Base-by-base conservation (phyloP, 2,113 vertebrate genomes). In the Sinocyclocheilus maitianheensis region DNA sequence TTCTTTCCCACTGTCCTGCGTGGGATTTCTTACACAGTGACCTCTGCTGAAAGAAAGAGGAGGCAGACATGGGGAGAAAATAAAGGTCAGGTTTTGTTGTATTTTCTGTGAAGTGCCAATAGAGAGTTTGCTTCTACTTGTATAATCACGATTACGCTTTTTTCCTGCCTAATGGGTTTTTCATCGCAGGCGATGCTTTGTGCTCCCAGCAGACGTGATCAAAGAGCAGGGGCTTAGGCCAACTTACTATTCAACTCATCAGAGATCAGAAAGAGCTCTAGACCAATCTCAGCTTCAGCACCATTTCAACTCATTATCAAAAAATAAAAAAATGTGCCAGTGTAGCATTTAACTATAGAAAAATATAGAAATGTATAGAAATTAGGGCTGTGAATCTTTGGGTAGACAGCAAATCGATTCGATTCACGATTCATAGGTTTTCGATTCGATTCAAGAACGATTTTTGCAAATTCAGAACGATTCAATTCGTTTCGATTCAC, bases 1-100 rank as follows among this genome's bases (percentile, higher is more conserved):
- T 84, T 83, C 81, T 78, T n/a, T 43, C 77, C 82, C 14, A 30
- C 71, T 85, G 63, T 85, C 53, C 63, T 69, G 60, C 12, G 13
- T 84, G 53, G 24, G 86, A 75, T 83, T 74, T 37, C 51, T 89
- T 80, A 78, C 55, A 58, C 55, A 58, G 40, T 40, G 40, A 12
- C 24, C 63, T 51, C 67, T 62, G 53, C 72, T 10, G 53, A 84
- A 24, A 62, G 37, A 69, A 48, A 53, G 22, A 63, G 71, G 77
- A 26, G 86, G 87, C 67, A 43, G 82, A 88, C 85, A 34, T 85
- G 11, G 74, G 87, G 20, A 53, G 84, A 84, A 89, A 87, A 84
- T 91, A 77, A 88, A 84, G 88, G 88, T 91, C 84, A 67, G 84
- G 67, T 80, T 75, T 67, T 77, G 74, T 78, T 89, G 88, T 13